Evolutionary conservation across 1,140 invertebrate species (phyloP), one percentile per base, ranked within the genome.

Genomic region (Aphelenchoides avenae): DNA sequence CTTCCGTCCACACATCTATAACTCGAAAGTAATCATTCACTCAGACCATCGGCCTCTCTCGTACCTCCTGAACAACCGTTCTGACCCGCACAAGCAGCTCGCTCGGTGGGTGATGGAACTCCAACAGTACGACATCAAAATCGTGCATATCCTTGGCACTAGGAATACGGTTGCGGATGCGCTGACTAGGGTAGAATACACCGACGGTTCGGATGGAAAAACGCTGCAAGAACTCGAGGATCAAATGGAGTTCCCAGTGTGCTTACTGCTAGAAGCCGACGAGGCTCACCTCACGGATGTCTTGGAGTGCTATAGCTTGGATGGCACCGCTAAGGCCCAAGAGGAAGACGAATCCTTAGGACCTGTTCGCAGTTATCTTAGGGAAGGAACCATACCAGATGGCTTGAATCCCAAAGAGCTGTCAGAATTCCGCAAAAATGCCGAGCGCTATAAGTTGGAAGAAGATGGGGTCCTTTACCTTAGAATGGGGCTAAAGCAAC

Each of bases 1-100:
- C 0, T 61, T 61, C 33, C 36, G 39, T 11, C 58, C 57, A 7
- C 59, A 60, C n/a, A 26, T 61, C 4, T 61, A 61, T 6, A n/a
- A 41, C 6, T 40, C 43, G 4, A 7, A 49, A 50, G 29, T 61
- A 3, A 44, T 52, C 9, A n/a, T 61, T 2, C 43, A 61, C 11
- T 48, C 55, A 3, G 58, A 61, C 11, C 58, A 61, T 15, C 30
- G 33, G 11, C 54, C 58, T 15, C 9, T 61, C 2, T 33, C 22
- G 5, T 57, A 34, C 15, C 42, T 61, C 9, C 41, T 52, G 34
- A 40, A 24, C 4, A 61, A 61, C 11, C n/a, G n/a, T n/a, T 20
- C 33, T 1, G 34, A 61, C 2, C 20, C 26, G 1, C 33, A 57
- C n/a, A 9, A 34, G 11, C 56, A 36, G 24, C 30, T 58, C 5